Conservation (phyloP, 37 sponge, comb jelly and placozoan species). For the Bolinopsis microptera region DNA sequence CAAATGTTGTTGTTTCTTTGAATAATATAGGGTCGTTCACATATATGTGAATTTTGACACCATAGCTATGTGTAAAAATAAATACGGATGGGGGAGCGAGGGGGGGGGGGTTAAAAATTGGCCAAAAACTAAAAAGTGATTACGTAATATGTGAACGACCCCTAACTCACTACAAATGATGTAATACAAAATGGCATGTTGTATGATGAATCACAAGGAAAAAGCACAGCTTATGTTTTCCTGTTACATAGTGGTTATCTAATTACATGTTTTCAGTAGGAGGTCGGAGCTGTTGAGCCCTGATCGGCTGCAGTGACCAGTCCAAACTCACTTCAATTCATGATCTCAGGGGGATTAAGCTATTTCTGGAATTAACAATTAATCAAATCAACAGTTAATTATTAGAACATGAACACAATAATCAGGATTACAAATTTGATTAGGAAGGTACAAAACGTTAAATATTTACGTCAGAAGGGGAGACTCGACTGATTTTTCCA, state of each 20-base stretch:
- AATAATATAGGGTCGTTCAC: too few relatives aligned
- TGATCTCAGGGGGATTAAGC: neutral
- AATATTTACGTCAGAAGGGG: neutral
- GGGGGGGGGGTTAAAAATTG: too few relatives aligned
- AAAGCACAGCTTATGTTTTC: too few relatives aligned
- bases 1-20: too few relatives aligned
- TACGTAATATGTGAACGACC: too few relatives aligned
- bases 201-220: too few relatives aligned
- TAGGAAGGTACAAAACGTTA: neutral
- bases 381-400: neutral
- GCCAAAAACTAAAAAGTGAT: neutral
- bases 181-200: too few relatives aligned
- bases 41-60: too few relatives aligned
- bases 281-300: neutral
- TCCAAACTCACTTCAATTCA: neutral
- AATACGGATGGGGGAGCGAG: too few relatives aligned
- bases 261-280: neutral
- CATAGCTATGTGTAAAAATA: too few relatives aligned
- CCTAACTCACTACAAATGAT: too few relatives aligned
- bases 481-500: neutral
- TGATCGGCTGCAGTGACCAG: neutral
- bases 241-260: neutral
- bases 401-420: neutral
- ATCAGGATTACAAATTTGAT: neutral
- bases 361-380: too few relatives aligned